Conservation (phyloP, 2,113 vertebrate species). For the Chaenogobius annularis region DNA sequence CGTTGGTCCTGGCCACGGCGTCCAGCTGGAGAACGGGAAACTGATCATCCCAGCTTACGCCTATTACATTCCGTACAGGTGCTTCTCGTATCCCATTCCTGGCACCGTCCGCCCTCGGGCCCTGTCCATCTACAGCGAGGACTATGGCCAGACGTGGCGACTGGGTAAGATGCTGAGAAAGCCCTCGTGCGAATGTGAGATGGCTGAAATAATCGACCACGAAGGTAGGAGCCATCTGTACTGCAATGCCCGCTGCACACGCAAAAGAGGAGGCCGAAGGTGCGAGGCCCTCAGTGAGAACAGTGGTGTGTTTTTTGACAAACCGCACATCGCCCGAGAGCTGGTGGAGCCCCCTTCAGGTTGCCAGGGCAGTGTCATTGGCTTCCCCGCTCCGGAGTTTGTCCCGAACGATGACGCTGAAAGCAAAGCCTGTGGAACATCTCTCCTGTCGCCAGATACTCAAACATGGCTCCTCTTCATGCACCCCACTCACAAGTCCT, state of each 20-base stretch:
- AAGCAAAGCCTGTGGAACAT: slow-evolving; percentile 56
- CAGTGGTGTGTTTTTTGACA: slow-evolving; percentile 74
- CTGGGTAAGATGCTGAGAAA: slow-evolving; percentile 64
- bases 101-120: slow-evolving; percentile 72
- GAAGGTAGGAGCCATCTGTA: slow-evolving; percentile 77
- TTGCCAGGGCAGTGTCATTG: slow-evolving; percentile 91
- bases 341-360: slow-evolving; percentile 77
- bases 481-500: slow-evolving; percentile 79
- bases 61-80: slow-evolving; percentile 76
- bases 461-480: slow-evolving; percentile 87
- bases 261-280: slow-evolving; percentile 70
- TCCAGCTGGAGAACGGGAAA: slow-evolving; percentile 82
- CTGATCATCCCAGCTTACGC: slow-evolving; percentile 86
- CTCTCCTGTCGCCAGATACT: slow-evolving; percentile 59
- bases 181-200: slow-evolving; percentile 85
- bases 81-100: slow-evolving; percentile 52
- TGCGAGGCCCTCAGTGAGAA: slow-evolving; percentile 81
- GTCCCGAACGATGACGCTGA: slow-evolving; percentile 49
- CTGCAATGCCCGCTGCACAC: slow-evolving; percentile 83
- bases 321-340: slow-evolving; percentile 48
- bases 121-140: slow-evolving; percentile 86
- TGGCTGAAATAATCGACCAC: slow-evolving; percentile 80
- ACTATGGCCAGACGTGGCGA: slow-evolving; percentile 81
- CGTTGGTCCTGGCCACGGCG: slow-evolving; percentile 90
- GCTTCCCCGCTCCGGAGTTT: slow-evolving; percentile 74